Percentiles rank a stretch among this genome's conserved stretches.
Conservation (phyloP, 2,797 vertebrate genomes). For the Sebastes minor region DNA sequence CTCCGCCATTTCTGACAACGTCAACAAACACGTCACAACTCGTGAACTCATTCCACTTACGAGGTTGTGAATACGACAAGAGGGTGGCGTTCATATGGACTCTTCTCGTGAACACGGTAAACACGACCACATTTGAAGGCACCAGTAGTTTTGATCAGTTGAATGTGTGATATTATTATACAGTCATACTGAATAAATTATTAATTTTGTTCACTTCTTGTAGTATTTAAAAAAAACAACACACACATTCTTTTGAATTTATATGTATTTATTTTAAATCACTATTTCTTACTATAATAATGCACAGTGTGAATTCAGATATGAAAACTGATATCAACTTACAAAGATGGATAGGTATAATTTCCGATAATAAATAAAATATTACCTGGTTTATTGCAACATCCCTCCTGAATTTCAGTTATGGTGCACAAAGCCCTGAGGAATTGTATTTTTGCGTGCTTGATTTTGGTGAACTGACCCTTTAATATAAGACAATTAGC, state of each 20-base stretch:
- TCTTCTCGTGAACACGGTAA: too few species aligned
- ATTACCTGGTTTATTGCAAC: not conserved
- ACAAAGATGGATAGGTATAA: not conserved
- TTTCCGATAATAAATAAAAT: not conserved
- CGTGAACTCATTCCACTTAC: too few species aligned
- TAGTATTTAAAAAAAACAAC: not conserved
- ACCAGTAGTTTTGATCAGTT: not conserved
- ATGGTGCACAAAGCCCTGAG: not conserved
- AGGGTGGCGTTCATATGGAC: too few species aligned
- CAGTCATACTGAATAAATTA: not conserved
- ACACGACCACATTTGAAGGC: too few species aligned
- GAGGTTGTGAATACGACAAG: too few species aligned
- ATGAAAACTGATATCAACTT: not conserved
- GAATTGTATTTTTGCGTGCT: not conserved
- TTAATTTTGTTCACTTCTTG: not conserved
- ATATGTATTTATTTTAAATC: not conserved
- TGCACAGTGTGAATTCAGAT: not conserved
- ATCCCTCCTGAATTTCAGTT: not conserved
- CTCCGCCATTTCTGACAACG: too few species aligned
- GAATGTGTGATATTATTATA: not conserved
- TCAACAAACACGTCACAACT: too few species aligned
- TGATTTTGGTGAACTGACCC: slow-evolving; percentile 15
- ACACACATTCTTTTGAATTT: not conserved
- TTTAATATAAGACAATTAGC: not conserved
- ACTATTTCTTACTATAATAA: not conserved